Evolutionary conservation across 2,797 vertebrate genomes (phyloP).

Genomic region (Myoxocephalus aenaeus): DNA sequence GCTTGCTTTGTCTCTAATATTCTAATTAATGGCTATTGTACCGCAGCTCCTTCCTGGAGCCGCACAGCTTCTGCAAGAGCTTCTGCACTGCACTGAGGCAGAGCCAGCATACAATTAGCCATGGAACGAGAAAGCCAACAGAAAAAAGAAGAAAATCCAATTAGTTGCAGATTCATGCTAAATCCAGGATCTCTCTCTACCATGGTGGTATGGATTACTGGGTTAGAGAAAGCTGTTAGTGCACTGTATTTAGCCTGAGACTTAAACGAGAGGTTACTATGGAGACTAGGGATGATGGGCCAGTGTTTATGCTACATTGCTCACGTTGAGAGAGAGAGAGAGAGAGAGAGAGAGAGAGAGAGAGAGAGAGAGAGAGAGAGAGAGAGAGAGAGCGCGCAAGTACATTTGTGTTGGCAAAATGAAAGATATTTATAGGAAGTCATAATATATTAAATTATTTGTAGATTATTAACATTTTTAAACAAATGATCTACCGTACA

Average conservation of each 20-base stretch:
- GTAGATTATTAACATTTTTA: background rate
- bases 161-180: constrained; percentile 72
- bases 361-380: no score
- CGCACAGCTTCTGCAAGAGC: constrained; percentile 52
- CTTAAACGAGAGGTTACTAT: constrained; percentile 60
- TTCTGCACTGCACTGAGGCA: constrained; percentile 60
- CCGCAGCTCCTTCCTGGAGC: constrained; percentile 54
- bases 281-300: constrained; percentile 55
- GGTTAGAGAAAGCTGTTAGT: constrained; percentile 55
- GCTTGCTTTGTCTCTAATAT: constrained; percentile 67
- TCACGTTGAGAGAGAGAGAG: no score
- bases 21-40: constrained; percentile 68
- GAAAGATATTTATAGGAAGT: background rate
- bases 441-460: background rate
- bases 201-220: constrained; percentile 68
- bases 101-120: constrained; percentile 58
- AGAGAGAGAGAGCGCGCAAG: no score
- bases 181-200: constrained; percentile 59
- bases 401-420: no score
- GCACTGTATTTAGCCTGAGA: constrained; percentile 47
- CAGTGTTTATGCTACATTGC: no score
- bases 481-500: background rate
- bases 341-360: no score
- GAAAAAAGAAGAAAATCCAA: constrained; percentile 67
- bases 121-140: constrained; percentile 56